phyloP scores from a whole-genome alignment of 2,113 vertebrate genomes.

The Bubalus kerabau region DNA sequence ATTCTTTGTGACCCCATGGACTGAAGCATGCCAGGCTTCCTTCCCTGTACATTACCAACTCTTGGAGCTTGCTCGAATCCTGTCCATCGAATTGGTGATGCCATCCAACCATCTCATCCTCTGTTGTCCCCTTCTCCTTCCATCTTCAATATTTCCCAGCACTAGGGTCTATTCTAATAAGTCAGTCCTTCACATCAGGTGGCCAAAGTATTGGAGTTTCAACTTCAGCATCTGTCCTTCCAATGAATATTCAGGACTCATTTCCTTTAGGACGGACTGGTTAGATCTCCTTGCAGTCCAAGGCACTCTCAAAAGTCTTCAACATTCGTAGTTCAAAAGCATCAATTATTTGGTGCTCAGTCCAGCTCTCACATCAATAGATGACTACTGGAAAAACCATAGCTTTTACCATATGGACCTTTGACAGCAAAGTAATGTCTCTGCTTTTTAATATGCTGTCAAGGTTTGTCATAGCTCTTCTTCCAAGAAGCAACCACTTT shows the following conservation, averaged over 20 bases:
- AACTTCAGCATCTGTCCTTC: background rate
- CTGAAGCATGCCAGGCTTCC: background rate
- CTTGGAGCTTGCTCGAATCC: background rate
- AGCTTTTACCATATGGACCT: background rate
- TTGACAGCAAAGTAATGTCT: background rate
- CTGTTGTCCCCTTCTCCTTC: background rate
- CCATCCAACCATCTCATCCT: background rate
- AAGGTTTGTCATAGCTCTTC: background rate
- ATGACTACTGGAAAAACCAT: background rate
- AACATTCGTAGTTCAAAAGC: background rate
- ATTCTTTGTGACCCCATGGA: background rate
- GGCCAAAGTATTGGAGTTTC: background rate
- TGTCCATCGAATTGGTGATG: background rate
- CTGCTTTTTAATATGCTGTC: background rate
- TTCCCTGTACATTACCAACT: background rate
- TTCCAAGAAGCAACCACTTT: background rate
- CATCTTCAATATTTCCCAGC: background rate
- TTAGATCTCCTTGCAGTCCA: background rate
- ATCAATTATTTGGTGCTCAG: background rate
- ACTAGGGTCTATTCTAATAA: background rate
- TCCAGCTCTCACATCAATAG: background rate
- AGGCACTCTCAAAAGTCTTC: background rate
- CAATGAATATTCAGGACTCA: background rate
- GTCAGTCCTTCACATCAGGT: background rate
- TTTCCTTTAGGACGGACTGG: background rate